Conservation (phyloP, 1,140 invertebrate species). For the Ooceraea biroi region DNA sequence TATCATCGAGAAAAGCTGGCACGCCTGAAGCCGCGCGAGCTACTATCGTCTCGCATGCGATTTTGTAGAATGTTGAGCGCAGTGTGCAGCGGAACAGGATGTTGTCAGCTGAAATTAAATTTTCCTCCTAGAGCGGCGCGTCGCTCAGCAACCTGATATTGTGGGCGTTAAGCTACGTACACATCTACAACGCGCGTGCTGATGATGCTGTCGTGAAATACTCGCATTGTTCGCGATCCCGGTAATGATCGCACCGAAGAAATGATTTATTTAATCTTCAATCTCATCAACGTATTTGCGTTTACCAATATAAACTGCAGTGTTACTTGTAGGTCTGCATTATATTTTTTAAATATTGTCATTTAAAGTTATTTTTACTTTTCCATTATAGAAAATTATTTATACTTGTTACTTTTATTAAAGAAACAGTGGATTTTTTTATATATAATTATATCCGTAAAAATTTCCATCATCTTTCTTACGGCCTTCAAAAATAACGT, state of each 20-base stretch:
- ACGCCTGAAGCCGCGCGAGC: constrained; percentile 54
- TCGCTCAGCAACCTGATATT: constrained; percentile 75
- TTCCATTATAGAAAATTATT: no score
- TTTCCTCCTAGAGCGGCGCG: constrained; percentile 74
- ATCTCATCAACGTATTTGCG: background rate
- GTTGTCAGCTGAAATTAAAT: constrained; percentile 78
- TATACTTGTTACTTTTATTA: no score
- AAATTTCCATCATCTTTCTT: background rate
- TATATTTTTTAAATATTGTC: background rate
- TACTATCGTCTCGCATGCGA: constrained; percentile 71
- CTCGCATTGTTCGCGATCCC: constrained; percentile 44
- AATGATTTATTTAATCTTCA: constrained; percentile 15
- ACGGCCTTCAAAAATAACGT: constrained; percentile 5
- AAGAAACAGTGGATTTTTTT: constrained; percentile 8
- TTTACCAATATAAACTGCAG: background rate
- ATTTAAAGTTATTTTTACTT: constrained; percentile 1
- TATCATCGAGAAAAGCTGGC: constrained; percentile 65
- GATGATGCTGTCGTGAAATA: constrained; percentile 42
- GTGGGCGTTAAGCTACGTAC: constrained; percentile 75
- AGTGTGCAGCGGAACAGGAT: constrained; percentile 76
- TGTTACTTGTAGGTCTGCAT: background rate
- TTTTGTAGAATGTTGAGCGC: constrained; percentile 76
- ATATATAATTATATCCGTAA: background rate
- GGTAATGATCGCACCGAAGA: constrained; percentile 6
- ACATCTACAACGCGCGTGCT: constrained; percentile 63